A percentile compares a stretch with the other conserved stretches of the same genome.
These are phyloP conservation scores for Falco concolor DNA, from an alignment of 2,797 vertebrate genomes.

Conservation along the genomic window DNA sequence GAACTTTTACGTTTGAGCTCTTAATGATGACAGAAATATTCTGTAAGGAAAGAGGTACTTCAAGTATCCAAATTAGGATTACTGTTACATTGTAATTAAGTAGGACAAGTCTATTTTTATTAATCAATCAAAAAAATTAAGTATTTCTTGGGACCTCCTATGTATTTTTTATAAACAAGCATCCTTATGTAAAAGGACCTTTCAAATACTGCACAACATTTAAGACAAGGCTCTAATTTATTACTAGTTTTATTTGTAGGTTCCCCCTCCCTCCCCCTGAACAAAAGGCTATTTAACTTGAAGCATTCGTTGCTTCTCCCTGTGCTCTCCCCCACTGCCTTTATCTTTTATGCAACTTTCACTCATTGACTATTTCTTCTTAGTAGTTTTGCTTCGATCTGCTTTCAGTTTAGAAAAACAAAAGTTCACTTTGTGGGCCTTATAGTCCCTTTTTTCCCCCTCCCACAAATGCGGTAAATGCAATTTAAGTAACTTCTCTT, in stretches of 20 bases:
- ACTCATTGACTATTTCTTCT: neutral
- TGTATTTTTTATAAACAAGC: neutral
- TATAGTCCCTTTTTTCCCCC: rapidly evolving
- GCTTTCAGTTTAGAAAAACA: neutral
- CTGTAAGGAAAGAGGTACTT: neutral
- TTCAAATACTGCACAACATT: neutral
- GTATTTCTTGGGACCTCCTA: neutral
- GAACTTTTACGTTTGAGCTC: neutral
- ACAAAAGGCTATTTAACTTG: neutral
- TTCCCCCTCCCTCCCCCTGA: neutral
- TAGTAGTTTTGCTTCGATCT: neutral
- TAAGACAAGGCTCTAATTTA: neutral
- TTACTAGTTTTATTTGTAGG: neutral
- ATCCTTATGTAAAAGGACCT: neutral
- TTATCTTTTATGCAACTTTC: neutral
- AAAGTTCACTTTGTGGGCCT: neutral
- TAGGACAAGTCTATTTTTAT: neutral
- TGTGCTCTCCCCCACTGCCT: neutral
- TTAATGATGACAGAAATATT: neutral
- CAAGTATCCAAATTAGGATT: neutral
- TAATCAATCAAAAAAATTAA: neutral
- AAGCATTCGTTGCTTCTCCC: neutral
- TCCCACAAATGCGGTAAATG: neutral
- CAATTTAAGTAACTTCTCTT: neutral
- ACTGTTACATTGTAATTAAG: neutral